Conservation (phyloP, 2,113 vertebrate species). For the Micromys minutus region DNA sequence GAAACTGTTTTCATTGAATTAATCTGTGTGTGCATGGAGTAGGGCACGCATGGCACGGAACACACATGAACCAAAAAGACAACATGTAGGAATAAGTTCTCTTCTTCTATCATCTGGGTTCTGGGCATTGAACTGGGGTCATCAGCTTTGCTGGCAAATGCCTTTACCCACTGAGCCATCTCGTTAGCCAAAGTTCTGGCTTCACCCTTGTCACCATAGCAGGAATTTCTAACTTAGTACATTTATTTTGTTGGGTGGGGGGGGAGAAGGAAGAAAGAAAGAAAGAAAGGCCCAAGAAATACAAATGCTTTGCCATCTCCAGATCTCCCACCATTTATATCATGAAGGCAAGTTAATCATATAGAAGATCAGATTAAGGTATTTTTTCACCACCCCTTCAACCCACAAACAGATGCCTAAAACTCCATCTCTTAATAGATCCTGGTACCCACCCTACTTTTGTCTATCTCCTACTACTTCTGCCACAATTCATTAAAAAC, state of each 20-base stretch:
- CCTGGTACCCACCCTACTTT: neutral
- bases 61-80: too few relatives aligned
- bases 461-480: neutral
- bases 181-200: neutral
- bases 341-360: conserved; percentile 38
- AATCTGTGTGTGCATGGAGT: too few relatives aligned
- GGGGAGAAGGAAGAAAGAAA: too few relatives aligned
- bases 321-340: neutral
- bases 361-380: neutral
- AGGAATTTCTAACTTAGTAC: neutral
- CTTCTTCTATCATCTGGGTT: neutral
- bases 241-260: neutral
- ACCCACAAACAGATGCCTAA: neutral
- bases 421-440: neutral
- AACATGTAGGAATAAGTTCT: neutral
- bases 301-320: neutral
- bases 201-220: neutral
- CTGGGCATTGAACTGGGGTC: neutral
- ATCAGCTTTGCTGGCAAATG: neutral
- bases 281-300: neutral
- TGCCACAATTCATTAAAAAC: neutral
- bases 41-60: neutral
- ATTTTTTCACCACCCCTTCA: conserved; percentile 8
- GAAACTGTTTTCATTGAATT: neutral
- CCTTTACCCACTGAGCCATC: neutral